phyloP scores from a whole-genome alignment of 2,888 invertebrate genomes.

The Rhingia campestris region DNA sequence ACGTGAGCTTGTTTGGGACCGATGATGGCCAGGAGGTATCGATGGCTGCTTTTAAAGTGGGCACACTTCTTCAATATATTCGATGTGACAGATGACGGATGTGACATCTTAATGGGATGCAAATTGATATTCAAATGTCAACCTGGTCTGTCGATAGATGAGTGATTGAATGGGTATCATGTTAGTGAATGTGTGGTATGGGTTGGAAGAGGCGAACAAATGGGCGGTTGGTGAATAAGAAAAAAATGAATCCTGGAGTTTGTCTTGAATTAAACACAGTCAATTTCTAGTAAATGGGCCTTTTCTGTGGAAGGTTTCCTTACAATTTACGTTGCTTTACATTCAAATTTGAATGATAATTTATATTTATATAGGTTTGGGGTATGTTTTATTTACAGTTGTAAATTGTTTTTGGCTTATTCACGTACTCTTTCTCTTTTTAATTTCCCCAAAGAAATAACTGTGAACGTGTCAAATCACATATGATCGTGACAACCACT shows the following conservation, averaged over 20 bases:
- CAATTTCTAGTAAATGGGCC: too few relatives aligned
- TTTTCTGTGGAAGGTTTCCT: too few relatives aligned
- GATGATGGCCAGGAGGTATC: conserved; percentile 12
- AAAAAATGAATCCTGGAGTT: not conserved
- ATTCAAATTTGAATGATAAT: too few relatives aligned
- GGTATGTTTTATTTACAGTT: too few relatives aligned
- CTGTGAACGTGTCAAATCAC: too few relatives aligned
- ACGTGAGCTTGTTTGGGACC: not conserved
- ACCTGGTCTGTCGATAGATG: conserved; percentile 44
- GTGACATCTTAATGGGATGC: conserved; percentile 72
- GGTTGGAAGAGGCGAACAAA: not conserved
- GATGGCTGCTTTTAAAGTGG: conserved; percentile 11
- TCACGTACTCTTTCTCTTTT: too few relatives aligned
- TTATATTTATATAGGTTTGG: too few relatives aligned
- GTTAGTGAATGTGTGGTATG: conserved; percentile 30
- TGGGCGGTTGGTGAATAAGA: not conserved
- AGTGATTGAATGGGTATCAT: conserved; percentile 61
- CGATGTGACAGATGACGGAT: conserved; percentile 69
- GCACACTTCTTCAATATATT: conserved; percentile 21
- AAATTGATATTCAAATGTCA: conserved; percentile 72
- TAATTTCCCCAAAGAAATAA: too few relatives aligned
- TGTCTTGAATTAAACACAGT: not conserved
- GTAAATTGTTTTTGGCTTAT: too few relatives aligned
- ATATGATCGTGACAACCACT: too few relatives aligned
- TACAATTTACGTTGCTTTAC: too few relatives aligned